Evolutionary conservation across 2,888 invertebrate species (phyloP), one percentile per base, ranked within the genome.

Genomic region (Luperina nickerlii): DNA sequence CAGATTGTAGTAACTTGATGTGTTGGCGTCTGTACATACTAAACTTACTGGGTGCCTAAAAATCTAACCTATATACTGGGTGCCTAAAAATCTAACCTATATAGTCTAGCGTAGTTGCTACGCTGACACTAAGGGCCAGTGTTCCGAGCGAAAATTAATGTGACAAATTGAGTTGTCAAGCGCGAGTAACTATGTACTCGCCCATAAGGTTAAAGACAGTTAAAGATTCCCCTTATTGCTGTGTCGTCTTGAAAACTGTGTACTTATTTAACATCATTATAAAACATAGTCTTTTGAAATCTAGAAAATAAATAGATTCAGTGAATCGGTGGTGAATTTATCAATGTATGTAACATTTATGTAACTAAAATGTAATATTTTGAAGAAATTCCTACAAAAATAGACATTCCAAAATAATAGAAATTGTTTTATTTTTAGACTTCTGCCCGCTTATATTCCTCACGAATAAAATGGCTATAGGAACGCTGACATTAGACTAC

Each of bases 351-450:
- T 74, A 48, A 63, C 69, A 74, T 74, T 60, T 38, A 74, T 74
- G 63, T 69, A 48, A 48, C 15, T 38, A 75, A 75, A 70, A 77
- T 54, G 63, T 83, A 73, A 76, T 83, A 81, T 81, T 85, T 85
- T 66, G 42, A 73, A 48, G 32, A 85, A 73, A 76, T 81, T 85
- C 72, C 57, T 85, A 85, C 42, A 70, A 81, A 84, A 84, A 74
- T 73, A 85, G 80, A 84, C 65, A 76, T 75, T 83, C 83, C 63
- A n/a, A 20, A 75, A 57, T 57, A 9, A 15, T 18, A n/a, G 7
- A 54, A 7, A 27, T 69, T 57, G 45, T 82, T 82, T 80, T 13
- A 68, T 74, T 79, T 48, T 65, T 27, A 18, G 7, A 13, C 2
- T 65, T 13, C 38, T 38, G 24, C 38, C 24, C 38, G 20, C 63